Evolutionary conservation across 1,140 invertebrate genomes (phyloP).

Genomic region (Scaptodrosophila lebanonensis): DNA sequence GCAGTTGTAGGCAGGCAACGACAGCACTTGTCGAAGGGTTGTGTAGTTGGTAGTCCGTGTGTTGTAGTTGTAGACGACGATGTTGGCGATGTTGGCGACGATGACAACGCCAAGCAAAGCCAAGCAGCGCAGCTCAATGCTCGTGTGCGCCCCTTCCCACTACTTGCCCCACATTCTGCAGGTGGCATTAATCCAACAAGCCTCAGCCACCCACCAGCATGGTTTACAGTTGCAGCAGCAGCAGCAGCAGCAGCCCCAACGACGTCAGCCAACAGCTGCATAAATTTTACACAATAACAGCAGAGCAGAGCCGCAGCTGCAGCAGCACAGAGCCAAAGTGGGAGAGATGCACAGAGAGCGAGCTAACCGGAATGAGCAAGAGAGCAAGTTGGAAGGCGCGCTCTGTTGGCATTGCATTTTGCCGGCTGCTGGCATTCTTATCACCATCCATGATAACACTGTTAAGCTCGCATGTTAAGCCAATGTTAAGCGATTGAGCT

Average conservation of each 20-base stretch:
- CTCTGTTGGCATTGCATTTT: slow-evolving; percentile 36
- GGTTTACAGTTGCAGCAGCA: too few relatives aligned
- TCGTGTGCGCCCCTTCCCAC: slow-evolving; percentile 12
- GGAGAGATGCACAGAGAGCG: slow-evolving; percentile 56
- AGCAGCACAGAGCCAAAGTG: slow-evolving; percentile 14
- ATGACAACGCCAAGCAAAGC: background rate
- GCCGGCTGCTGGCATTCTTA: slow-evolving; percentile 50
- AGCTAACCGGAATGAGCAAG: slow-evolving; percentile 21
- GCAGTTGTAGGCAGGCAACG: slow-evolving; percentile 26
- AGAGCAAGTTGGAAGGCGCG: background rate
- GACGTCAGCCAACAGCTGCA: too few relatives aligned
- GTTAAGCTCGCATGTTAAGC: slow-evolving; percentile 16
- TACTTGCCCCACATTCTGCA: slow-evolving; percentile 52
- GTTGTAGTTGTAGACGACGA: slow-evolving; percentile 11
- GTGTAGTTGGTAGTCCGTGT: slow-evolving; percentile 30
- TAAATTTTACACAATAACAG: too few relatives aligned
- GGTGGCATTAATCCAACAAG: too few relatives aligned
- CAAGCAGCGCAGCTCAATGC: slow-evolving; percentile 5
- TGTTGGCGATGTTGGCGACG: slow-evolving; percentile 43
- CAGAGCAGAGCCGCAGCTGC: too few relatives aligned
- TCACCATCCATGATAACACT: slow-evolving; percentile 37
- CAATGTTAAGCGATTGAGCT: slow-evolving; percentile 14
- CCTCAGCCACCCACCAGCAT: too few relatives aligned
- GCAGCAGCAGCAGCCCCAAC: too few relatives aligned
- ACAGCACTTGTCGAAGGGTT: slow-evolving; percentile 51